These are phyloP conservation scores for Apodemia zela DNA, from an alignment of 2,888 invertebrate species.

Conservation along the genomic window DNA sequence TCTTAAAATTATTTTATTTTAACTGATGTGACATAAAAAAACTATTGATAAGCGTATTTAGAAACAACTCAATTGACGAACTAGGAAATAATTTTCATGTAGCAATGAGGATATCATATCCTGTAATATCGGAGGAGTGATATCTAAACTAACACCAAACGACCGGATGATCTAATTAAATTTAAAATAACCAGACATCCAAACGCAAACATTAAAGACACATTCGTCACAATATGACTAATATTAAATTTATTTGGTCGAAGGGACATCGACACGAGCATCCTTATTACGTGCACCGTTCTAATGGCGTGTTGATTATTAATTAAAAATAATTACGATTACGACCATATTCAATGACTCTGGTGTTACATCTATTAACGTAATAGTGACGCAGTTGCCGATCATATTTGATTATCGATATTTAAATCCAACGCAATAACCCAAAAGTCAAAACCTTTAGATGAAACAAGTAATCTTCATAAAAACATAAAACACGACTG, in stretches of 20 bases:
- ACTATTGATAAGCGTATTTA: not conserved
- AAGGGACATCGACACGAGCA: constrained; percentile 74
- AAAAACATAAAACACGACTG: no score
- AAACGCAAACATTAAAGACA: constrained; percentile 24
- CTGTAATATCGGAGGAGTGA: constrained; percentile 21
- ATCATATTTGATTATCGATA: not conserved
- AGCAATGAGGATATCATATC: constrained; percentile 17
- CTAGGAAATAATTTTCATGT: not conserved
- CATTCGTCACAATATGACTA: constrained; percentile 31
- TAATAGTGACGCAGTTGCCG: constrained; percentile 46
- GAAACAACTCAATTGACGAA: not conserved
- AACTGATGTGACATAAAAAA: not conserved
- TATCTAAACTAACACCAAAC: constrained; percentile 24
- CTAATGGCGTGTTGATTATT: constrained; percentile 79
- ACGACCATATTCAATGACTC: constrained; percentile 80
- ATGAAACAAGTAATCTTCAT: no score
- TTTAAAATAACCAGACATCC: constrained; percentile 25
- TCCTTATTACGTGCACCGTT: constrained; percentile 70
- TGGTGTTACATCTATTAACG: constrained; percentile 77
- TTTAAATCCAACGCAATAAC: not conserved
- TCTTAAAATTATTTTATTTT: not conserved
- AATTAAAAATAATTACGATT: constrained; percentile 81
- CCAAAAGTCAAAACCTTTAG: no score
- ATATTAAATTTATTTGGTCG: constrained; percentile 50
- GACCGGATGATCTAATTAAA: constrained; percentile 31